A percentile compares a stretch with the other conserved stretches of the same genome.
Conservation (phyloP, 1,140 invertebrate species). For the Drosophila sturtevanti region DNA sequence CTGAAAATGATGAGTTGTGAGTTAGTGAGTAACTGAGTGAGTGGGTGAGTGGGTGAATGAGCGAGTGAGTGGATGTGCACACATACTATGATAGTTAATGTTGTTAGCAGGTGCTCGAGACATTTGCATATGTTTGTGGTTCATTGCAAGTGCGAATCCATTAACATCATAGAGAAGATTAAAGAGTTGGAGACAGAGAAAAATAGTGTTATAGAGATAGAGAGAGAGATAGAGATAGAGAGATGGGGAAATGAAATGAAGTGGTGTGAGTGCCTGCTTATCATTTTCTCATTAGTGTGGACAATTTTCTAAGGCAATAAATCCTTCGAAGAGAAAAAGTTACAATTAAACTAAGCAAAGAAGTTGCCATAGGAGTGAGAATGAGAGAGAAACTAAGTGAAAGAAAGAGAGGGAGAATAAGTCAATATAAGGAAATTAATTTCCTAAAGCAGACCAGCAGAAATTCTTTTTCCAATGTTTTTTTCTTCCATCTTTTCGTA, state of each 20-base stretch:
- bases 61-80: background rate
- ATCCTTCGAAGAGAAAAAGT: background rate
- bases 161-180: slow-evolving; percentile 70
- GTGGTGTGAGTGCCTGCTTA: background rate
- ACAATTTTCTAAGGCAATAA: slow-evolving; percentile 13
- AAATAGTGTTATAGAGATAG: background rate
- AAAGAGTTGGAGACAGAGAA: slow-evolving; percentile 1
- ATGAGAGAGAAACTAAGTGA: slow-evolving; percentile 1
- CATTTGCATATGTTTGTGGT: slow-evolving; percentile 79
- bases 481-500: background rate
- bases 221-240: background rate
- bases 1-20: slow-evolving; percentile 51
- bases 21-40: slow-evolving; percentile 16
- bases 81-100: slow-evolving; percentile 68
- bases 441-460: slow-evolving; percentile 1
- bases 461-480: background rate
- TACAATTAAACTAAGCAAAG: slow-evolving; percentile 7
- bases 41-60: background rate
- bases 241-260: background rate
- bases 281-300: slow-evolving; percentile 12
- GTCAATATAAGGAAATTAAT: slow-evolving; percentile 12
- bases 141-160: slow-evolving; percentile 78
- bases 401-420: slow-evolving; percentile 7
- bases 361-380: background rate
- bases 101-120: slow-evolving; percentile 77